Conservation (phyloP, 2,797 vertebrate genomes). For the Acipenser ruthenus region DNA sequence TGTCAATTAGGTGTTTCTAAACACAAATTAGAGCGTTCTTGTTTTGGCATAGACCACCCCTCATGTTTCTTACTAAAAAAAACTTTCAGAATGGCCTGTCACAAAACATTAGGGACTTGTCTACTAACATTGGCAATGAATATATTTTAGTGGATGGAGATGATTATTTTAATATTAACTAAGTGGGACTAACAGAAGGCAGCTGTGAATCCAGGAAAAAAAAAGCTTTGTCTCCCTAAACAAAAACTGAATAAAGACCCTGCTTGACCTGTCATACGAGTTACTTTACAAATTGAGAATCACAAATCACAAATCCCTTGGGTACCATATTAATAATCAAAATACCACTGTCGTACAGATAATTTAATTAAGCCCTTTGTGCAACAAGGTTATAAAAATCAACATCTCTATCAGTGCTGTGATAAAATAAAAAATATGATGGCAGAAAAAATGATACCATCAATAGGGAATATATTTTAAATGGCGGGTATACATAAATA, state of each 20-base stretch:
- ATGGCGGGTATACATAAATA: too few relatives aligned
- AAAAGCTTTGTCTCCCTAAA: neutral
- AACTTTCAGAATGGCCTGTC: constrained; percentile 13
- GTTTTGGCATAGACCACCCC: constrained; percentile 15
- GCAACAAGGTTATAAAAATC: too few relatives aligned
- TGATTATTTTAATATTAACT: neutral
- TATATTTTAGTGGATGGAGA: constrained; percentile 10
- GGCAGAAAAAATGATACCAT: too few relatives aligned
- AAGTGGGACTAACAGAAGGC: neutral
- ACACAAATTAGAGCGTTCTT: constrained; percentile 20
- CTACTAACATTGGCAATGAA: constrained; percentile 4
- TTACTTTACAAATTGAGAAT: too few relatives aligned
- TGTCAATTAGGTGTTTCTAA: constrained; percentile 23
- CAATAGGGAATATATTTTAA: too few relatives aligned
- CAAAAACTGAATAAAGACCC: neutral
- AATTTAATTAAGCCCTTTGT: too few relatives aligned
- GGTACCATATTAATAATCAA: too few relatives aligned
- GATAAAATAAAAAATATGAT: too few relatives aligned
- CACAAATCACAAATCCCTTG: too few relatives aligned
- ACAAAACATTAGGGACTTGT: constrained; percentile 16
- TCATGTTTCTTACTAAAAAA: constrained; percentile 15
- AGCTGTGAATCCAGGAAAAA: constrained; percentile 12
- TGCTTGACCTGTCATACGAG: neutral
- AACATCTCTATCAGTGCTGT: too few relatives aligned
- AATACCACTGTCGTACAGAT: too few relatives aligned